Base-by-base conservation (phyloP, 2,113 vertebrate genomes). In the Tachycineta bicolor region DNA sequence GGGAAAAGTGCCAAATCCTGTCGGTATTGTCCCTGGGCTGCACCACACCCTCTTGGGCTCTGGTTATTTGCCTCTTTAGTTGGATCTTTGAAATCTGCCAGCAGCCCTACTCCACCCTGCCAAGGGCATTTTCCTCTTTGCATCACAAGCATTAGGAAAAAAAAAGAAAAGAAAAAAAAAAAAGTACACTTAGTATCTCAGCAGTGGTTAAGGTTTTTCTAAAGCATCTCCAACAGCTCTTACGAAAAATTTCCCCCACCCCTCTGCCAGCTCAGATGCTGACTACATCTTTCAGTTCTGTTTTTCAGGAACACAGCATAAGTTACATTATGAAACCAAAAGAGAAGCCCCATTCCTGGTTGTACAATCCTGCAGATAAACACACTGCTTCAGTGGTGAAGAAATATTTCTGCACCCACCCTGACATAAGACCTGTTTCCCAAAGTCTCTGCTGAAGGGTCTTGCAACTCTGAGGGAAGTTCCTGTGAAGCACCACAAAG, bases 221-320 rank as follows among this genome's bases (percentile, higher is more conserved):
- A 78, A 14, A 70, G 44, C 33, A 76, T 21, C 53, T 82, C 53
- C 58, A 71, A n/a, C 12, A 68, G 67, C 37, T 56, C 82, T 46
- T 41, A n/a, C 0, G 5, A 63, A 44, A 52, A 85, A 26, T 10
- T 4, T 17, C n/a, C 50, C 15, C 5, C 29, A 68, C 10, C 6
- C 21, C 44, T 71, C 26, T 74, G 56, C 29, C 33, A 71, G 31
- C 74, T 90, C 84, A 83, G 44, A 50, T 2, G 6, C 11, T 52
- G 44, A 82, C 53, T 43, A 22, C 14, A 56, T 46, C 17, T 87
- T 89, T 52, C 69, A 26, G 28, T 64, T 75, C 44, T 77, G 64
- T 44, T 81, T 80, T 91, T 83, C 43, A 91, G 73, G 39, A 81
- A 47, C n/a, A 63, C n/a, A 65, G 19, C 3, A 0, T 25, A 55